These are phyloP conservation scores for Drosophila nr. fundita DNA, from an alignment of 2,888 invertebrate genomes.

Conservation along the genomic window DNA sequence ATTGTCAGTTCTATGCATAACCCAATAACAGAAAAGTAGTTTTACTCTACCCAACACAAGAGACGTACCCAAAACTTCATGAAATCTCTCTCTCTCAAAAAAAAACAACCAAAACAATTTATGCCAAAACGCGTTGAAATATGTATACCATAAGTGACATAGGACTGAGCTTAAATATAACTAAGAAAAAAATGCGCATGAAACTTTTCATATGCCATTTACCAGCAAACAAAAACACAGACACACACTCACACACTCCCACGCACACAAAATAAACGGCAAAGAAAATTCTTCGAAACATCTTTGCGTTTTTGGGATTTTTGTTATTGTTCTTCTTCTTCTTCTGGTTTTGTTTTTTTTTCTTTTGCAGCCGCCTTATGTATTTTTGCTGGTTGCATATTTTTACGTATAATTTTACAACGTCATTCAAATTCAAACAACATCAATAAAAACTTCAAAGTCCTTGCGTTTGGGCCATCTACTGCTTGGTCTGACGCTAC, in stretches of 20 bases:
- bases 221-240: slow-evolving; percentile 34
- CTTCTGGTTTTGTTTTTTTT: neutral
- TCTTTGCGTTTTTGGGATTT: slow-evolving; percentile 23
- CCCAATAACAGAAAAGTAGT: slow-evolving; percentile 25
- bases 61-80: slow-evolving; percentile 14
- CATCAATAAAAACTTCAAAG: slow-evolving; percentile 78
- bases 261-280: slow-evolving; percentile 23
- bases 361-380: slow-evolving; percentile 9
- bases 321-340: slow-evolving; percentile 9
- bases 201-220: slow-evolving; percentile 66
- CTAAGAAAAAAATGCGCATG: slow-evolving; percentile 61
- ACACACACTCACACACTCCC: neutral
- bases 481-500: slow-evolving; percentile 15
- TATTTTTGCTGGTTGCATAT: slow-evolving; percentile 51
- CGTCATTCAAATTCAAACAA: slow-evolving; percentile 77
- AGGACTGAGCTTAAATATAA: slow-evolving; percentile 16
- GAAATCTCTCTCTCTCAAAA: neutral
- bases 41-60: slow-evolving; percentile 23
- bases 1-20: neutral
- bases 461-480: slow-evolving; percentile 43
- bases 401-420: slow-evolving; percentile 76
- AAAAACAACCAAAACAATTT: slow-evolving; percentile 17
- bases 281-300: slow-evolving; percentile 34
- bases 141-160: slow-evolving; percentile 23
- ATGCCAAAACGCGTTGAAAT: slow-evolving; percentile 27